Conservation (phyloP, 2,888 invertebrate genomes). For the Lasioglossum leucozonium region DNA sequence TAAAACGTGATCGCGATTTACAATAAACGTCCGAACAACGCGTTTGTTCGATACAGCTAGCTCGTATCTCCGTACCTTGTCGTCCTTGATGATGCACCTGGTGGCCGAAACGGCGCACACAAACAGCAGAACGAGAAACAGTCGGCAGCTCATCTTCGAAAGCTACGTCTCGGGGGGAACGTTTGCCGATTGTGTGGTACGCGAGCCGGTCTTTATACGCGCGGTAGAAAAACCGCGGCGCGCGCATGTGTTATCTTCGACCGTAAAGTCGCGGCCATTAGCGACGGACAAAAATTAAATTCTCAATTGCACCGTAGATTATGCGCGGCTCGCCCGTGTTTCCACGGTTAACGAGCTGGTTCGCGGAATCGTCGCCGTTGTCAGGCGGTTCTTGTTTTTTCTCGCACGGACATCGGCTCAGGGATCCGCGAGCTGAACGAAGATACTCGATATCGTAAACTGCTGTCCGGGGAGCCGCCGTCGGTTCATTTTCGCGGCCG, state of each 20-base stretch:
- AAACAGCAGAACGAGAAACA: constrained; percentile 61
- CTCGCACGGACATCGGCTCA: background rate
- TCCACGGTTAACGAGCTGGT: constrained; percentile 19
- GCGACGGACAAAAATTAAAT: constrained; percentile 2
- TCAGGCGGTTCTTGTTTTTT: background rate
- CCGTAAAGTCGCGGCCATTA: constrained; percentile 32
- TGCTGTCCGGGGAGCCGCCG: background rate
- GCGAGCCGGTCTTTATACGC: constrained; percentile 7
- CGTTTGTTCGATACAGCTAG: constrained; percentile 62
- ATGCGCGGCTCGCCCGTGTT: background rate
- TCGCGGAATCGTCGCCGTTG: constrained; percentile 1
- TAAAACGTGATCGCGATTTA: constrained; percentile 69
- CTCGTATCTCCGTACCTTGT: constrained; percentile 73
- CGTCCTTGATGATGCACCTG: constrained; percentile 64
- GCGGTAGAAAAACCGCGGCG: background rate
- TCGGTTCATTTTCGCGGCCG: constrained; percentile 40
- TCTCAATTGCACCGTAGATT: constrained; percentile 15
- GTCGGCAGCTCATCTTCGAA: constrained; percentile 52
- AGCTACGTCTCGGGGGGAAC: background rate
- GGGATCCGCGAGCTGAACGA: background rate
- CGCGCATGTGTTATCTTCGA: constrained; percentile 55
- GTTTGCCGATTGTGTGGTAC: background rate
- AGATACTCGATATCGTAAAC: constrained; percentile 9
- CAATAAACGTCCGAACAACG: constrained; percentile 47
- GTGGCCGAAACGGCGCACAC: constrained; percentile 55